Evolutionary conservation across 2,113 vertebrate genomes (phyloP), one percentile per base, ranked within the genome.

Genomic region (Channa argus): DNA sequence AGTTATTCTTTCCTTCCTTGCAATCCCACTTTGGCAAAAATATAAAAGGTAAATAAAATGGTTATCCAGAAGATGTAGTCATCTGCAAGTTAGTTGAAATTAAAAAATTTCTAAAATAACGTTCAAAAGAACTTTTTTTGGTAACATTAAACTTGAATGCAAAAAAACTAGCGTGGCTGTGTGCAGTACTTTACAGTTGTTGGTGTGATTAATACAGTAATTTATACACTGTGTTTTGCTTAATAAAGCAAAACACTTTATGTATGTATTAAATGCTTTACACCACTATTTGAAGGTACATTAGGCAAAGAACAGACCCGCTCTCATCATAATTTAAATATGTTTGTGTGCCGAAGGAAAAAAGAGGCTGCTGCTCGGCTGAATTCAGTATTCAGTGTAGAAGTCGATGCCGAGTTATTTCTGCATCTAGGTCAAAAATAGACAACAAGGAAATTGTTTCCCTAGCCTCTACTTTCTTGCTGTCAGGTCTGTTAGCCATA

Each of bases 401-500:
- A 71, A 79, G 74, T 68, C 62, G 56, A 74, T 65, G 71, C 55
- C 41, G 63, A 77, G 79, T 84, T 83, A 80, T 91, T 83, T 89
- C 72, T 87, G 67, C 75, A 92, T 86, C 76, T 88, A 65, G 89
- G 89, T 91, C 84, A 90, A 81, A 84, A 86, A 86, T 85, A 88
- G 86, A 86, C 74, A 84, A 76, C 62, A 85, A 83, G 69, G 58
- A 89, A 90, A 61, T 37, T 63, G 66, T 84, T 83, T 89, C 82
- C 67, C 80, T 64, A 58, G 68, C 67, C 73, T 85, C 68, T 63
- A 53, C 39, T 70, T 70, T 87, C 62, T 78, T 79, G 77, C 65
- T 79, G 74, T 78, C 2, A 14, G 79, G 67, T 54, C 59, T 79
- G 43, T 56, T 71, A 80, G 89, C 59, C 73, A 71, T 56, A 74